Evolutionary conservation across 2,888 invertebrate genomes (phyloP), one percentile per base, ranked within the genome.

Genomic region (Xestia rhomboidea): DNA sequence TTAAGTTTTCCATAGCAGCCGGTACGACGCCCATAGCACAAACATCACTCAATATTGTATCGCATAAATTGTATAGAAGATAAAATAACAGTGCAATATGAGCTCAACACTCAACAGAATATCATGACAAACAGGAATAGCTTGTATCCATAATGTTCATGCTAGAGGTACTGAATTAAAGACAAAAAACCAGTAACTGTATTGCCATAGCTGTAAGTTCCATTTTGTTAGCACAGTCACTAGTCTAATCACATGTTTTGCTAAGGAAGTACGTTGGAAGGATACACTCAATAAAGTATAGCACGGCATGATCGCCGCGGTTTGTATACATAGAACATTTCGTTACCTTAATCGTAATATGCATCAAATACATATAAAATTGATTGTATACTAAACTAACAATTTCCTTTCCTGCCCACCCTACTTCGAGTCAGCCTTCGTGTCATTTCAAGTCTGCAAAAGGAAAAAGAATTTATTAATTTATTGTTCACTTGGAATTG

Each of bases 301-400:
- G 27, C 6, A 34, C n/a, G 30, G 18, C 38, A 34, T 63, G 27
- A 38, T 70, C 34, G 57, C 62, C 34, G 41, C 34, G 18, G 10
- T 64, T 68, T 79, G 82, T 82, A 79, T 76, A 80, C 83, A 82
- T 77, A 79, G 1, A 80, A 57, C 21, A 84, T 77, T 75, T 60
- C 30, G 54, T 68, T 62, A 64, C n/a, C 68, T 70, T 70, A 72
- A 71, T 62, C 34, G 27, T 77, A 80, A 85, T 82, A 88, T 88
- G 85, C 81, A 88, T 88, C 83, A 71, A 79, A 88, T 88, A 88
- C 88, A 88, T 88, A 88, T 81, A 87, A 83, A 85, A 82, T 78
- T 71, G 24, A 79, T 84, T 76, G 68, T 81, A 72, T 69, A 73
- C 62, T 81, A 83, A 51, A 73, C 69, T 80, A 73, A 77, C 73